These are phyloP conservation scores for Vannuccia rotundouncinata DNA, from an alignment of 2,888 invertebrate species.

Conservation along the genomic window DNA sequence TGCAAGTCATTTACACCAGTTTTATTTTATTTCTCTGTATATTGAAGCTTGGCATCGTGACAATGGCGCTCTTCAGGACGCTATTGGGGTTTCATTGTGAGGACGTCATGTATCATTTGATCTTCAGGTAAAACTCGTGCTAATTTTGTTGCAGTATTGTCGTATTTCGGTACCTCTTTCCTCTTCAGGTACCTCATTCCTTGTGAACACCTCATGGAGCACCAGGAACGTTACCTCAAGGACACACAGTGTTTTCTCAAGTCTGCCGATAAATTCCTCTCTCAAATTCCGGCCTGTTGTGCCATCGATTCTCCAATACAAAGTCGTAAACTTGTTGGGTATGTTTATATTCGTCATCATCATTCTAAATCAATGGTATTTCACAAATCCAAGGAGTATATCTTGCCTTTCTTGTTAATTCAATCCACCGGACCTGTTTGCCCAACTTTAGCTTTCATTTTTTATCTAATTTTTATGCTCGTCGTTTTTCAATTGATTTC, in stretches of 20 bases:
- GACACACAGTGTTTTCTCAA: constrained; percentile 69
- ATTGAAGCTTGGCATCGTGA: constrained; percentile 67
- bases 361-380: too few relatives aligned
- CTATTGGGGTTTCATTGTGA: constrained; percentile 85
- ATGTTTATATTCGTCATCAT: too few relatives aligned
- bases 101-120: constrained; percentile 84
- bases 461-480: too few relatives aligned
- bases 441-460: too few relatives aligned
- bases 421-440: too few relatives aligned
- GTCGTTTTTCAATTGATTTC: too few relatives aligned
- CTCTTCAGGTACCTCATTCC: constrained; percentile 76
- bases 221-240: constrained; percentile 67
- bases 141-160: too few relatives aligned
- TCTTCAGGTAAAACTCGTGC: constrained; percentile 59
- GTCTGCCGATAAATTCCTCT: constrained; percentile 69
- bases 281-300: constrained; percentile 64
- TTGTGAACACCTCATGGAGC: constrained; percentile 72
- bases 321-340: background rate
- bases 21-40: background rate
- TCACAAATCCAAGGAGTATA: too few relatives aligned
- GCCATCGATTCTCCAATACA: constrained; percentile 41
- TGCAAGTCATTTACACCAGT: too few relatives aligned
- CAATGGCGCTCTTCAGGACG: constrained; percentile 74
- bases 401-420: too few relatives aligned
- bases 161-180: too few relatives aligned